Percentiles rank a stretch among this genome's conserved stretches.
phyloP scores from a whole-genome alignment of 2,797 vertebrate species.

The Brachyalestes nurse region DNA sequence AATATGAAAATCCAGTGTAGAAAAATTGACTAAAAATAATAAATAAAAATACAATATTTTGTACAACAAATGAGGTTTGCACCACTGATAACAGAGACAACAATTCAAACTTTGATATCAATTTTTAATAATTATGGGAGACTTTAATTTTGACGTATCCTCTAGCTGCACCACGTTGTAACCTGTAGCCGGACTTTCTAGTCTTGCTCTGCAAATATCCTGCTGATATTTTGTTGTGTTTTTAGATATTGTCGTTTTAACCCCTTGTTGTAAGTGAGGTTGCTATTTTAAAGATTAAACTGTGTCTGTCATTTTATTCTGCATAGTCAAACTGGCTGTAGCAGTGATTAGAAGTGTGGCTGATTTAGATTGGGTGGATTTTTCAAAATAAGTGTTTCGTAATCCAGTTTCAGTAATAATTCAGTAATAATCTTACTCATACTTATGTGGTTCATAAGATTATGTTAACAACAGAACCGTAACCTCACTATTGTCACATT shows the following conservation, averaged over 20 bases:
- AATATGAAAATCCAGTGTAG: neutral
- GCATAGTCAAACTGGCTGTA: neutral
- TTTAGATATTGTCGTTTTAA: neutral
- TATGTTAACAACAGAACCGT: neutral
- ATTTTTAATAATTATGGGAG: neutral
- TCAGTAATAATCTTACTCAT: neutral
- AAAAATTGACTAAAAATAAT: neutral
- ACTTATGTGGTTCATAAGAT: neutral
- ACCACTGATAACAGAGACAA: neutral
- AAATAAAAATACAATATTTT: neutral
- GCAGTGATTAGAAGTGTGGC: neutral
- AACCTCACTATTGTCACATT: neutral
- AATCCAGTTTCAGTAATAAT: too few species aligned
- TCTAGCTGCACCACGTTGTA: neutral
- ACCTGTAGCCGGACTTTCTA: neutral
- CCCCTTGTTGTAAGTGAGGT: neutral
- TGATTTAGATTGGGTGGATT: neutral
- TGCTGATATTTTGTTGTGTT: neutral
- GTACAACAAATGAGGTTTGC: too few species aligned
- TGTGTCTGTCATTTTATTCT: neutral
- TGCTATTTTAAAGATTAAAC: neutral
- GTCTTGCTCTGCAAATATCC: neutral
- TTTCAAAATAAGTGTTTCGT: neutral
- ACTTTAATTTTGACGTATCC: neutral
- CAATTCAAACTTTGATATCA: neutral